Evolutionary conservation across 2,888 invertebrate genomes (phyloP), one percentile per base, ranked within the genome.

Genomic region (Digitonthophagus gazella): DNA sequence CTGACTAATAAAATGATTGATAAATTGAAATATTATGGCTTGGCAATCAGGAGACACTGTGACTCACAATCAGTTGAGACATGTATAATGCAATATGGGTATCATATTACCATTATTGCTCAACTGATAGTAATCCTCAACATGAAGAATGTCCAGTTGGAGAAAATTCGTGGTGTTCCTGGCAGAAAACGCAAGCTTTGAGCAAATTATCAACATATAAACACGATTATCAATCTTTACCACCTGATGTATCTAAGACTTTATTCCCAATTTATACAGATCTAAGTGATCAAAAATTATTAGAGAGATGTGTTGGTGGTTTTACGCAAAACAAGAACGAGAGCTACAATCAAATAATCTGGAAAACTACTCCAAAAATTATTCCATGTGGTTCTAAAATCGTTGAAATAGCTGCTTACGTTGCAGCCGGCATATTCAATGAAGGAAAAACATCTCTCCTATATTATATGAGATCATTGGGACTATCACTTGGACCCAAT

Each of bases 291-390:
- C 74, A 77, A 54, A 70, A 71, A 57, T 71, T 78, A 57, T 68
- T 79, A 64, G 73, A 76, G 67, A 54, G 77, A 68, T 79, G 77
- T 74, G 71, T 78, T 65, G 77, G 77, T 66, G 77, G 78, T 55
- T 78, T 76, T 68, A 78, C 74, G 3, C 78, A 79, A 72, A 79
- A 79, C 66, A 77, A 74, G 61, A 78, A 79, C 66, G 78, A 79
- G 69, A 77, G 78, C 69, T 75, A 74, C 6, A 78, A 78, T 67
- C 75, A 77, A 65, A 67, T 76, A n/a, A 74, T 79, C 61, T 78
- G 76, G 78, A 76, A 74, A 72, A 75, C 76, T 16, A 64, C 66
- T 15, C 67, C 65, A 65, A 70, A 70, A 56, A 11, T 15, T 14
- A 56, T 56, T 4, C 56, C n/a, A 14, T 15, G 56, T 15, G 56